phyloP scores from a whole-genome alignment of 2,797 vertebrate species.

The Notamacropus eugenii region DNA sequence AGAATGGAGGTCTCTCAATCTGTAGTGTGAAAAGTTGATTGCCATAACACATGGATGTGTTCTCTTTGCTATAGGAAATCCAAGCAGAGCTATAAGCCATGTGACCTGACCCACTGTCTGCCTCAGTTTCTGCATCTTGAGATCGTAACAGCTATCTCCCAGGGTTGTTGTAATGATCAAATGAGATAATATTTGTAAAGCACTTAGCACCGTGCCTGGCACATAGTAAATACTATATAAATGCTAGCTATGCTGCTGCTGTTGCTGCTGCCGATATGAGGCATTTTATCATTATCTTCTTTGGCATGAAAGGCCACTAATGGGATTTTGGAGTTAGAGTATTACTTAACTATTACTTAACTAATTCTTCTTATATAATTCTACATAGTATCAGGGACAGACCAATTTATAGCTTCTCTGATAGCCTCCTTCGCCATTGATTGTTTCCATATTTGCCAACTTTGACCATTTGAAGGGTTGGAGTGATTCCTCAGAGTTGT shows the following conservation, averaged over 20 bases:
- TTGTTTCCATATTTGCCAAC: neutral
- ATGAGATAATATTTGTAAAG: neutral
- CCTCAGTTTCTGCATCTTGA: neutral
- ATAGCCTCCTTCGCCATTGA: neutral
- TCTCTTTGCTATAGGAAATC: neutral
- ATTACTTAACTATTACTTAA: neutral
- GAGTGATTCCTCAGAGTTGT: neutral
- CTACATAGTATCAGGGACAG: neutral
- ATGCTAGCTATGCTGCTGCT: neutral
- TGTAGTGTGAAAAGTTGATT: conserved; percentile 88
- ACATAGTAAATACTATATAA: neutral
- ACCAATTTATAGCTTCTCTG: neutral
- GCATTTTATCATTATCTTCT: neutral
- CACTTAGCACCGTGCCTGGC: neutral
- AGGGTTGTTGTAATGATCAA: neutral
- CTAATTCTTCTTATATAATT: neutral
- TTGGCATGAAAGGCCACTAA: neutral
- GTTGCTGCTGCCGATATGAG: neutral
- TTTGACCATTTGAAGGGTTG: neutral
- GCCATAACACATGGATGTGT: neutral
- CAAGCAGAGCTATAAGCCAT: neutral
- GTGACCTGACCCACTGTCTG: neutral
- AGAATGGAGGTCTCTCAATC: conserved; percentile 92
- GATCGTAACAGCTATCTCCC: neutral
- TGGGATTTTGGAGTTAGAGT: neutral